Evolutionary conservation across 1,140 invertebrate genomes (phyloP).

Genomic region (Scaptomyza hsui): DNA sequence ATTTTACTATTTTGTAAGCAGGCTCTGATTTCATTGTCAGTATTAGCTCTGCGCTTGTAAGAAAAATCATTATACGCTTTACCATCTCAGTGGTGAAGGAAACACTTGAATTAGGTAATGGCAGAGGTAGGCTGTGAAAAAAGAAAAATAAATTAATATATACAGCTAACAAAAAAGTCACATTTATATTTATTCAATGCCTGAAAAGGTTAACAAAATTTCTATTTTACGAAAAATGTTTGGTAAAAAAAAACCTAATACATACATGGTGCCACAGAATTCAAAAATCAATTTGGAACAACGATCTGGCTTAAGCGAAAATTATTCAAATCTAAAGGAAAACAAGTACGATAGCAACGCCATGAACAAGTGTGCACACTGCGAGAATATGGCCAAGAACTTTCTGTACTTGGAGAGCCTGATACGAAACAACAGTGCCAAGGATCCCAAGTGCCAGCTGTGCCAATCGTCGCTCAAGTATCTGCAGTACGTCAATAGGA

Average conservation of each 20-base stretch:
- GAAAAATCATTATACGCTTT: not conserved
- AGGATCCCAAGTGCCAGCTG: conserved; percentile 58
- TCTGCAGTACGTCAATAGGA: conserved; percentile 73
- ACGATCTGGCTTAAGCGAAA: conserved; percentile 41
- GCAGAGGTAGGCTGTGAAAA: conserved; percentile 54
- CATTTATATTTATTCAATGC: conserved; percentile 31
- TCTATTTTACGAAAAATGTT: conserved; percentile 74
- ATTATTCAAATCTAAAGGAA: conserved; percentile 47
- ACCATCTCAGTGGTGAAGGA: not conserved
- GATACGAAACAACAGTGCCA: conserved; percentile 68
- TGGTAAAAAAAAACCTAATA: conserved; percentile 59
- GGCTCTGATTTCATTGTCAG: not conserved
- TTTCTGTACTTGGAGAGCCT: conserved; percentile 78
- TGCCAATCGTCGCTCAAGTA: conserved; percentile 75
- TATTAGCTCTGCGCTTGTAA: not conserved
- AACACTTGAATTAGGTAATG: conserved; percentile 9
- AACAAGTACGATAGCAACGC: conserved; percentile 20
- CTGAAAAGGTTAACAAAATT: conserved; percentile 74
- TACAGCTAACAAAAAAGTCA: not conserved
- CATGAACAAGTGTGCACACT: conserved; percentile 65
- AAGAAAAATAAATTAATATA: not conserved
- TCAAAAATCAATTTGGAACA: conserved; percentile 57
- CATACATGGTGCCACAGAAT: conserved; percentile 71
- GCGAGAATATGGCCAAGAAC: conserved; percentile 80
- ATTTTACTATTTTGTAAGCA: too few species aligned